Base-by-base conservation (phyloP, 2,888 invertebrate genomes). In the Sarcophaga rosellei region DNA sequence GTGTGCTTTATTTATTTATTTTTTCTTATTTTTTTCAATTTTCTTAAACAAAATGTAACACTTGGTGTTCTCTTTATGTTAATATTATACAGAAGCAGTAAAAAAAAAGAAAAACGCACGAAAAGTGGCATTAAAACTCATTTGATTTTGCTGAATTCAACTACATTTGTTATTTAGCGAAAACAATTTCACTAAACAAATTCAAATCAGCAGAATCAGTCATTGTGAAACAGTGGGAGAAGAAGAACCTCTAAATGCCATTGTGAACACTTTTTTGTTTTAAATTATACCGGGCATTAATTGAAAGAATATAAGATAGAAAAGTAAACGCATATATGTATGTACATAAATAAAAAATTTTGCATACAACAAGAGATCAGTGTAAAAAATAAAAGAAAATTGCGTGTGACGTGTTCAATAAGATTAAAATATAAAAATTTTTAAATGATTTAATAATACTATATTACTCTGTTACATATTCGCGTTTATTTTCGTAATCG, bases 201-300 rank as follows among this genome's bases (percentile, higher is more conserved):
- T 61, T 53, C n/a, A 82, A 79, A 84, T 77, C 47, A 65, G 63
- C 72, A 68, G n/a, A 59, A 79, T 88, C 88, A 89, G 89, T 89
- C 86, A 87, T 84, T 59, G 86, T 85, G 84, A 87, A 84, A 88
- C 84, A 88, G 89, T 88, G 82, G 88, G 88, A 85, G 78, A 87
- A 78, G 80, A 80, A 87, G 87, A 88, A 85, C 87, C 88, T 87
- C 84, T 85, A 81, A 88, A 87, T 87, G 88, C 86, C 79, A 81
- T 66, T 80, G 81, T 53, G 73, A 80, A 70, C 79, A 77, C 68
- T 76, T 79, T 25, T 73, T 68, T 53, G 53, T 47, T 68, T 44
- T 21, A 47, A 65, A 61, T 76, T 65, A 75, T 45, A n/a, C 25
- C 47, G 63, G 78, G 21, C 47, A 63, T 70, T 76, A 75, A 21